These are phyloP conservation scores for Verasper variegatus DNA, from an alignment of 2,113 vertebrate genomes.

Conservation along the genomic window DNA sequence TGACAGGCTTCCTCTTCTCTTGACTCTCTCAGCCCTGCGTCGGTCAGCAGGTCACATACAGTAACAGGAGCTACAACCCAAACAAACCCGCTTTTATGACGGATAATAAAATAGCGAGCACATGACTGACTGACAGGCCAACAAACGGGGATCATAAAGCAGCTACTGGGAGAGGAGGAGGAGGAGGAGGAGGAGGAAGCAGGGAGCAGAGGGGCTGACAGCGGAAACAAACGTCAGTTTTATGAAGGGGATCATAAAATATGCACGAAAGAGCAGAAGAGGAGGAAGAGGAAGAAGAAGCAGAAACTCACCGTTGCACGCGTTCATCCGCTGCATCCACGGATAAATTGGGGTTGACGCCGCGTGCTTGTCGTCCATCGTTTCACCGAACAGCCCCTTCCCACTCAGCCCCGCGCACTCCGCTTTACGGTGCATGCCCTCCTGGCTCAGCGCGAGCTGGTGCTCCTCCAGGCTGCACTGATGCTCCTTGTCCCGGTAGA, in stretches of 20 bases:
- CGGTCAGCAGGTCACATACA: slow-evolving; percentile 73
- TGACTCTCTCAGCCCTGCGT: slow-evolving; percentile 16
- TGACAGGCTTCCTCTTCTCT: slow-evolving; percentile 46
- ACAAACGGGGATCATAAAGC: slow-evolving; percentile 67
- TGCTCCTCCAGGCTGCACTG: slow-evolving; percentile 86
- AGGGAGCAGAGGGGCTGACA: slow-evolving; percentile 30
- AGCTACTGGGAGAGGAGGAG: slow-evolving; percentile 48
- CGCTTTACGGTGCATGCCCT: slow-evolving; percentile 86
- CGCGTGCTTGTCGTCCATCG: slow-evolving; percentile 90
- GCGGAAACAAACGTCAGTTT: slow-evolving; percentile 71
- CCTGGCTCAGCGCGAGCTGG: slow-evolving; percentile 84
- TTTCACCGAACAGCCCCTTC: slow-evolving; percentile 89
- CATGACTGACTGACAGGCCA: slow-evolving; percentile 67
- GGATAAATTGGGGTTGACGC: slow-evolving; percentile 87
- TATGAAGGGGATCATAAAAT: slow-evolving; percentile 70
- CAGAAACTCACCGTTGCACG: slow-evolving; percentile 94
- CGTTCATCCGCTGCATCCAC: slow-evolving; percentile 96
- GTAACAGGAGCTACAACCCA: slow-evolving; percentile 62
- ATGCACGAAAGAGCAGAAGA: slow-evolving; percentile 38
- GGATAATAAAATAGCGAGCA: slow-evolving; percentile 69
- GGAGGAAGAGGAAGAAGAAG: slow-evolving; percentile 32
- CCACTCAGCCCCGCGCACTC: slow-evolving; percentile 88
- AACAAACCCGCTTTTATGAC: slow-evolving; percentile 75
- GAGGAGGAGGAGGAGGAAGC: slow-evolving; percentile 1
- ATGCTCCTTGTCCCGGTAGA: slow-evolving; percentile 93